Conservation (phyloP, 2,797 vertebrate species). For the Rhinophrynus dorsalis region DNA sequence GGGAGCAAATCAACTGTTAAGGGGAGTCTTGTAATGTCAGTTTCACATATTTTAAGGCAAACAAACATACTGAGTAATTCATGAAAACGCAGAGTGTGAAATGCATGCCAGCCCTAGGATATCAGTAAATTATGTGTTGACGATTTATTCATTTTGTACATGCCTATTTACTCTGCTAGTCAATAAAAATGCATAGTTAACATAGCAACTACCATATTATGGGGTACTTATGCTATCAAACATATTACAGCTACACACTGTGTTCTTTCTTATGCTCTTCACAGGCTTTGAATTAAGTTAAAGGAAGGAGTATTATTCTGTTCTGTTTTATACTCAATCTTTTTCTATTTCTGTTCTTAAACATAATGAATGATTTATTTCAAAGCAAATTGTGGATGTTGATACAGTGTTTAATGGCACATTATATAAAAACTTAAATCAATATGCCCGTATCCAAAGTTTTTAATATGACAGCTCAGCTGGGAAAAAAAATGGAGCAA, state of each 20-base stretch:
- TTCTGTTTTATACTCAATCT: constrained; percentile 29
- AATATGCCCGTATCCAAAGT: too few species aligned
- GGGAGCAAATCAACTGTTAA: constrained; percentile 46
- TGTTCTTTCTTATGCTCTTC: constrained; percentile 64
- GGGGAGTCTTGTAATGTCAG: constrained; percentile 40
- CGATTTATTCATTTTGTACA: constrained; percentile 63
- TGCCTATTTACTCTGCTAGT: constrained; percentile 64
- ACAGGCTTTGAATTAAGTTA: constrained; percentile 64
- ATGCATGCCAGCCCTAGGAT: constrained; percentile 55
- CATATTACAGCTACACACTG: constrained; percentile 65
- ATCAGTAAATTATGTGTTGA: constrained; percentile 54
- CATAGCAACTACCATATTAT: constrained; percentile 67
- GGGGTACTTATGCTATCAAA: constrained; percentile 65
- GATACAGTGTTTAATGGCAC: constrained; percentile 14
- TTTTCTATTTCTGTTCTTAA: constrained; percentile 16
- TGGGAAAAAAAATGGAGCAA: too few species aligned
- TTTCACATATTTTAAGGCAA: constrained; percentile 48
- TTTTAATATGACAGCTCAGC: too few species aligned
- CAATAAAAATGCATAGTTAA: constrained; percentile 66
- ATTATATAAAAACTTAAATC: too few species aligned
- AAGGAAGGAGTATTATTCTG: constrained; percentile 27
- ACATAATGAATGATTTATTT: constrained; percentile 36
- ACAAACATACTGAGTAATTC: constrained; percentile 36
- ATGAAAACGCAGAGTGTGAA: constrained; percentile 51
- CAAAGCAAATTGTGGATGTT: neutral